phyloP scores from a whole-genome alignment of 2,888 invertebrate genomes.

The Merodon equestris region DNA sequence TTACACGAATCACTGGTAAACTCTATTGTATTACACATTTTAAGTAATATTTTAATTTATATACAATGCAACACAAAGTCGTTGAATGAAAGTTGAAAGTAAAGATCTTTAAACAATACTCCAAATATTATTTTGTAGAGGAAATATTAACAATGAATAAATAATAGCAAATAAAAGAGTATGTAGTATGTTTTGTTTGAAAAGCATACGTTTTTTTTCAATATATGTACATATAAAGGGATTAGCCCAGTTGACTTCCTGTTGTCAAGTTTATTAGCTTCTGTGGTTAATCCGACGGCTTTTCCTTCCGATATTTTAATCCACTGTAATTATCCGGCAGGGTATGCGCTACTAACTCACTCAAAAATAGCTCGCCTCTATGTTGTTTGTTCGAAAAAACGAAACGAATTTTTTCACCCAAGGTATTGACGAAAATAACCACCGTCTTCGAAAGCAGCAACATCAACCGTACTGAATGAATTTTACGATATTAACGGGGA shows the following conservation, averaged over 20 bases:
- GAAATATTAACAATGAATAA: not conserved
- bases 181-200: conserved; percentile 29
- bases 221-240: conserved; percentile 45
- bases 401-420: conserved; percentile 48
- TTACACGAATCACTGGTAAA: conserved; percentile 29
- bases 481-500: conserved; percentile 64
- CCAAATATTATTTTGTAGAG: too few species aligned
- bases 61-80: not conserved
- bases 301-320: conserved; percentile 58
- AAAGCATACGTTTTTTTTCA: conserved; percentile 42
- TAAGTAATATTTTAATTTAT: conserved; percentile 6
- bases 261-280: conserved; percentile 60
- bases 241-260: conserved; percentile 52
- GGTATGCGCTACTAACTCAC: conserved; percentile 53
- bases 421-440: conserved; percentile 62
- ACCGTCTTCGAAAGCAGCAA: conserved; percentile 63
- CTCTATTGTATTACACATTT: conserved; percentile 4
- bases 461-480: conserved; percentile 65
- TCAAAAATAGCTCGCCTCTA: conserved; percentile 47
- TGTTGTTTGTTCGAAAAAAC: conserved; percentile 51
- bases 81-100: too few species aligned
- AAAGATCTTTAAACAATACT: too few species aligned
- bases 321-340: conserved; percentile 59
- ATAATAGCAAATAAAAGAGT: conserved; percentile 4
- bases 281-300: conserved; percentile 60